Evolutionary conservation across 2,888 invertebrate species (phyloP), one percentile per base, ranked within the genome.

Genomic region (Plutella xylostella): DNA sequence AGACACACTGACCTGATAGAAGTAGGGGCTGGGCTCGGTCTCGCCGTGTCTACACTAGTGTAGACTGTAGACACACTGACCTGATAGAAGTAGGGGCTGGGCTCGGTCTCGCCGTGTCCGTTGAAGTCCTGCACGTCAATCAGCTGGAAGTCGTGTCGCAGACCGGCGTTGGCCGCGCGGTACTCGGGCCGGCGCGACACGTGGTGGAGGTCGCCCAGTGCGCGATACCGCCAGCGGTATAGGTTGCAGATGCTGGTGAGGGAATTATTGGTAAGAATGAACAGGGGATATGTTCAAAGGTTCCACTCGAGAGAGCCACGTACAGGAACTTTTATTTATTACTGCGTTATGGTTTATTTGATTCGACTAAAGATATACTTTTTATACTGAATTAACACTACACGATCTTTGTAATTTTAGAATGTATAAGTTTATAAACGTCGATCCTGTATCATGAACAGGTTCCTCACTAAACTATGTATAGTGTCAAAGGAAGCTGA

Each of bases 81-180:
- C 88, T 98, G 99, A 73, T 98, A 99, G 72, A 99, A 99, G 75
- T 96, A 98, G 0, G 98, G 97, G 72, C 95, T 97, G 1, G 99
- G 99, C 68, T 98, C 97, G 0, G 96, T 92, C 80, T 99, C 99
- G 0, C 99, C 99, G 7, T 93, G 90, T 5, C 96, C 96, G 69
- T 98, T 97, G 75, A 97, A 98, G 72, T 99, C 95, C 54, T 93
- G 94, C 0, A 99, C 98, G 72, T 99, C 93, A 52, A 99, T 88
- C 0, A 99, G 85, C 72, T 99, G 99, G 85, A 93, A 98, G 73
- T 98, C 97, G 71, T 90, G 91, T 1, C 87, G 85, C 57, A 99
- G 93, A 3, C 99, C 99, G 0, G 97, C 89, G 82, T 99, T 99
- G 14, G 96, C 94, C 1, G 87, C 86, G 54, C 90, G 87, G 79